These are phyloP conservation scores for Lutraria lutraria DNA, from an alignment of 2,888 invertebrate species.

Conservation along the genomic window DNA sequence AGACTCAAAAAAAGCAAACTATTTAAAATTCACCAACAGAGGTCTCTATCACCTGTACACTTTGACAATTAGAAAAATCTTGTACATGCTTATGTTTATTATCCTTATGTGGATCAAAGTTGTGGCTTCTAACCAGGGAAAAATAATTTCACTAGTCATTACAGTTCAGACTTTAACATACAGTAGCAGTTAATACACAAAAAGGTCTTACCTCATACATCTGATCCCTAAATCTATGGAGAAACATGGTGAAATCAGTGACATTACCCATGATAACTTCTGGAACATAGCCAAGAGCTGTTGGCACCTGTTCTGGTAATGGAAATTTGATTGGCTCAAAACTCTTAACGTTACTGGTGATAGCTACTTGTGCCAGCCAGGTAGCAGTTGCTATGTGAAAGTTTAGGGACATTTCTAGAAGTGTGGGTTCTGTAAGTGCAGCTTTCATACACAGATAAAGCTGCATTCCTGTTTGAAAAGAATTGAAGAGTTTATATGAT, in stretches of 20 bases:
- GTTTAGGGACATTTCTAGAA: conserved; percentile 91
- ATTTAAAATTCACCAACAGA: too few relatives aligned
- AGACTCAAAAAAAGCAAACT: too few relatives aligned
- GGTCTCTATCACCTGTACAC: too few relatives aligned
- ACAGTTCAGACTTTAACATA: too few relatives aligned
- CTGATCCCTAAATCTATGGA: conserved; percentile 84
- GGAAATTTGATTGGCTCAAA: conserved; percentile 84
- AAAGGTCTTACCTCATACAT: conserved; percentile 81
- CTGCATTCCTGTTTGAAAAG: conserved; percentile 82
- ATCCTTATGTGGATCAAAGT: too few relatives aligned
- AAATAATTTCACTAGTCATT: too few relatives aligned
- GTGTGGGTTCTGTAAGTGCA: conserved; percentile 92
- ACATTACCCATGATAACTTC: conserved; percentile 96
- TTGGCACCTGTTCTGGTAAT: conserved; percentile 79
- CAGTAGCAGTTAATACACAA: neutral
- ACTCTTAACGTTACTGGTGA: conserved; percentile 81
- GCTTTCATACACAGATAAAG: conserved; percentile 87
- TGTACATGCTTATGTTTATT: too few relatives aligned
- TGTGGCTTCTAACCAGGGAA: too few relatives aligned
- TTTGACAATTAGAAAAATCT: too few relatives aligned
- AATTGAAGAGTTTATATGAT: neutral
- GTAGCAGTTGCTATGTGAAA: conserved; percentile 93
- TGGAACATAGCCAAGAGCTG: conserved; percentile 90
- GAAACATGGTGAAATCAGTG: conserved; percentile 92
- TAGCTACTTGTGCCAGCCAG: conserved; percentile 95